phyloP scores from a whole-genome alignment of 2,888 invertebrate species.

The Rambutsinella grinnellia region DNA sequence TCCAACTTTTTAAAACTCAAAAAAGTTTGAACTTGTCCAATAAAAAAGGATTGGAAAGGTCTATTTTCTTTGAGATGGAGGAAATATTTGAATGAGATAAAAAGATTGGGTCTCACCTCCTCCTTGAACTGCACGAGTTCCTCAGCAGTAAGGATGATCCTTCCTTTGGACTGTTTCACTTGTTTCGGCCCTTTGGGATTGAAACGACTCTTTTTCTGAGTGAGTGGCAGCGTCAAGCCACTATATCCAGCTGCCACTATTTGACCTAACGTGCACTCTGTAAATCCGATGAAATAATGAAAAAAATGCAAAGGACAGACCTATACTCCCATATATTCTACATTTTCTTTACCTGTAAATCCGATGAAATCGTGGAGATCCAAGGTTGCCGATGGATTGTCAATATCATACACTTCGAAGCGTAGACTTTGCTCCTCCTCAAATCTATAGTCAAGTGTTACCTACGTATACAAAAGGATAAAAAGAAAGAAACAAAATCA shows the following conservation, averaged over 20 bases:
- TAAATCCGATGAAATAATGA: constrained; percentile 72
- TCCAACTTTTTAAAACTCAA: neutral
- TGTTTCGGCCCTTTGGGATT: constrained; percentile 53
- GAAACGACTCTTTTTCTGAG: constrained; percentile 58
- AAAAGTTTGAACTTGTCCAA: too few species aligned
- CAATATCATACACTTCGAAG: constrained; percentile 71
- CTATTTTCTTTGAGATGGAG: neutral
- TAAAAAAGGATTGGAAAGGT: too few species aligned
- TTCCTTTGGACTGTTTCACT: constrained; percentile 52
- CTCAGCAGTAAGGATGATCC: constrained; percentile 55
- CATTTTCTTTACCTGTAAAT: too few species aligned
- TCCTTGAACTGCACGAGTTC: constrained; percentile 60
- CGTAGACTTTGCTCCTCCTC: constrained; percentile 73
- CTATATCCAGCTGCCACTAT: constrained; percentile 68
- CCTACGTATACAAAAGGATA: constrained; percentile 68
- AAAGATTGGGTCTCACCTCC: constrained; percentile 46
- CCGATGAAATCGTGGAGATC: constrained; percentile 72
- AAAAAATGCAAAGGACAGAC: constrained; percentile 68
- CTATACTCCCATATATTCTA: too few species aligned
- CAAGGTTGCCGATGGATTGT: constrained; percentile 68
- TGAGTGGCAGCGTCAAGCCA: constrained; percentile 57
- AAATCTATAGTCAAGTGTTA: constrained; percentile 73
- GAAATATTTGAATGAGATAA: neutral
- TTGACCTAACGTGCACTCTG: constrained; percentile 73
- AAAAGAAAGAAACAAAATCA: too few species aligned